Conservation (phyloP, 2,113 vertebrate species). For the Heterocephalus glaber region DNA sequence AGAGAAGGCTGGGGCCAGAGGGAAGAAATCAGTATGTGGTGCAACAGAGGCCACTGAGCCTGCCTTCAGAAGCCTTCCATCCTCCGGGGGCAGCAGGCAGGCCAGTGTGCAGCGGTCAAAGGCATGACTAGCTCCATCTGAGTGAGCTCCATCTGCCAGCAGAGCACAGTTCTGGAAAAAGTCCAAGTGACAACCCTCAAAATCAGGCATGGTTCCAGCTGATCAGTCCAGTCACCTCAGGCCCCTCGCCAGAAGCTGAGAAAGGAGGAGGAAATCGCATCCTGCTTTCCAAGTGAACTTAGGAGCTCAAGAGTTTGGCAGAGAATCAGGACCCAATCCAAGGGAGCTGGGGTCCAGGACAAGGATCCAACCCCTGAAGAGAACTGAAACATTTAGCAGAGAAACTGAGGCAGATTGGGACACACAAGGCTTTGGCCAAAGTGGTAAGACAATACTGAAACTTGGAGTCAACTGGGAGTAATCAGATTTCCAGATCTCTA, state of each 20-base stretch:
- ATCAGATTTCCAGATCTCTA: constrained; percentile 65
- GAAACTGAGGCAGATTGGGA: constrained; percentile 55
- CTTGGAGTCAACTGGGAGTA: neutral
- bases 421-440: neutral
- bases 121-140: neutral
- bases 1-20: neutral
- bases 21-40: neutral
- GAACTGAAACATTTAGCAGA: neutral
- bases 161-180: constrained; percentile 37
- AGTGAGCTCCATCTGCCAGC: neutral
- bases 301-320: neutral
- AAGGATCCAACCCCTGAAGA: neutral
- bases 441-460: neutral
- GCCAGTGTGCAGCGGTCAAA: neutral
- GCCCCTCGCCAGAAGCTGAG: neutral
- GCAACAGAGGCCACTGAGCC: neutral
- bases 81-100: neutral
- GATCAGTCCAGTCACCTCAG: neutral
- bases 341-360: neutral
- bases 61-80: neutral
- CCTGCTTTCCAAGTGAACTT: neutral
- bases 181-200: neutral
- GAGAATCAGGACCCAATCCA: neutral
- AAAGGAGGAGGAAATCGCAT: neutral
- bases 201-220: constrained; percentile 9